Percentiles rank a stretch among this genome's conserved stretches.
These are phyloP conservation scores for Meliscaeva auricollis DNA, from an alignment of 2,888 invertebrate species.

Conservation along the genomic window DNA sequence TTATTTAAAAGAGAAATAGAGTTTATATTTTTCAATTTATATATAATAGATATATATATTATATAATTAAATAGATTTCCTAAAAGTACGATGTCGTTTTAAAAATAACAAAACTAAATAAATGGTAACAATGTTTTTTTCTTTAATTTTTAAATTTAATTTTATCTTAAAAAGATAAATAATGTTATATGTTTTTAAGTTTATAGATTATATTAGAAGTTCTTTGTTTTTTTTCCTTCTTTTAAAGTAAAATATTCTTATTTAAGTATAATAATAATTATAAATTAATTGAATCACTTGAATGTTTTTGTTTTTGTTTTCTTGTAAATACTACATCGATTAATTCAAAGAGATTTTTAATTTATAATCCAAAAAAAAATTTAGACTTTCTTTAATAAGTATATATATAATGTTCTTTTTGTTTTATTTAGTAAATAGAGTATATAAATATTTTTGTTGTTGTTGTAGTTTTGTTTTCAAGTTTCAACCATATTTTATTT, in stretches of 20 bases:
- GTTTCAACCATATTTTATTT: slow-evolving; percentile 20
- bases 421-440: slow-evolving; percentile 1
- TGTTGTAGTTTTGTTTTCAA: slow-evolving; percentile 7
- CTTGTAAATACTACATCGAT: slow-evolving; percentile 53
- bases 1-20: slow-evolving; percentile 70
- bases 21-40: slow-evolving; percentile 60
- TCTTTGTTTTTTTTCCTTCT: neutral
- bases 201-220: slow-evolving; percentile 31
- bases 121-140: slow-evolving; percentile 52
- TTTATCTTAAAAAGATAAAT: slow-evolving; percentile 21
- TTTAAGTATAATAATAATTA: neutral
- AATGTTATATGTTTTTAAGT: slow-evolving; percentile 16
- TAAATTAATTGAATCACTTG: slow-evolving; percentile 41
- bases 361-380: slow-evolving; percentile 42
- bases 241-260: slow-evolving; percentile 12
- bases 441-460: slow-evolving; percentile 17
- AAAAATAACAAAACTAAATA: slow-evolving; percentile 60
- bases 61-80: slow-evolving; percentile 63
- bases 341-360: slow-evolving; percentile 38
- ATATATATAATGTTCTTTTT: slow-evolving; percentile 10
- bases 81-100: slow-evolving; percentile 62
- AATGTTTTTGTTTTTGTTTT: slow-evolving; percentile 25
- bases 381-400: slow-evolving; percentile 38
- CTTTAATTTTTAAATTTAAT: slow-evolving; percentile 1
- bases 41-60: slow-evolving; percentile 46